phyloP scores from a whole-genome alignment of 1,140 invertebrate species.

The Eriosoma lanigerum region DNA sequence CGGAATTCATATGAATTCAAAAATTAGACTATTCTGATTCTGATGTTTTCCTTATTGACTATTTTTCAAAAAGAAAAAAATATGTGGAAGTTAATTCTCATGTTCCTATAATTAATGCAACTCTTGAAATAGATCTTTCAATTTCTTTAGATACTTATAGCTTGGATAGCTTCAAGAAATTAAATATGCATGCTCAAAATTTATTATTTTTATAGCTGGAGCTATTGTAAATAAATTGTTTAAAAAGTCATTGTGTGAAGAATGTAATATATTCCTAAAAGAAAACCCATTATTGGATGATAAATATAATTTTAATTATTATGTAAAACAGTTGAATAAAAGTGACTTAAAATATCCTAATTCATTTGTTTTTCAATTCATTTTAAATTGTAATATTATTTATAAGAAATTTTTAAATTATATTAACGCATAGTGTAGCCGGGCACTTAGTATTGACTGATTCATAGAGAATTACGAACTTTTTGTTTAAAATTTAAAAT shows the following conservation, averaged over 20 bases:
- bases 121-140: neutral
- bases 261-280: too few species aligned
- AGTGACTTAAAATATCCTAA: neutral
- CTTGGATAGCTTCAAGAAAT: neutral
- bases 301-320: neutral
- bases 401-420: neutral
- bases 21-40: neutral
- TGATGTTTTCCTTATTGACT: constrained; percentile 8
- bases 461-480: too few species aligned
- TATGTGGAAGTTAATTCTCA: neutral
- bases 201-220: too few species aligned
- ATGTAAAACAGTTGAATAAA: neutral
- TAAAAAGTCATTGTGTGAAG: too few species aligned
- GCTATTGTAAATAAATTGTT: too few species aligned
- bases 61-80: neutral
- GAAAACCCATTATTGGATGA: too few species aligned
- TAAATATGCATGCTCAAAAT: too few species aligned
- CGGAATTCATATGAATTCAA: too few species aligned
- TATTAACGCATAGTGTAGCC: too few species aligned
- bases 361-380: constrained; percentile 9
- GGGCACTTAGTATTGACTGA: too few species aligned
- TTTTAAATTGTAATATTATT: constrained; percentile 9
- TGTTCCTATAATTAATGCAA: neutral
- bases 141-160: neutral
- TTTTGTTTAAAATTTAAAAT: too few species aligned